Conservation (phyloP, 2,113 vertebrate species). For the Tetrao urogallus region DNA sequence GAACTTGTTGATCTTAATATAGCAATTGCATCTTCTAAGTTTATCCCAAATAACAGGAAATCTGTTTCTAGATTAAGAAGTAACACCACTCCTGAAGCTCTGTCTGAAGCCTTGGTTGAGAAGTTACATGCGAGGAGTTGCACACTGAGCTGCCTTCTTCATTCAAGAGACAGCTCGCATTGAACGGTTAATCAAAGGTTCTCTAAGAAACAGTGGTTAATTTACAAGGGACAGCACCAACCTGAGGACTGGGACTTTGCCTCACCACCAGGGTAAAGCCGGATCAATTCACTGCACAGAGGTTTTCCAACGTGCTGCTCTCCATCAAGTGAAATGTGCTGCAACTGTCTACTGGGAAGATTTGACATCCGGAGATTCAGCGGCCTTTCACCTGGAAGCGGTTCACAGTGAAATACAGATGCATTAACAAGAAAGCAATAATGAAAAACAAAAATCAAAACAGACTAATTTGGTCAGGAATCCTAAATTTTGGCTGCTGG, state of each 20-base stretch:
- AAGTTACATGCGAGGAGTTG: neutral
- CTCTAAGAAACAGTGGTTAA: neutral
- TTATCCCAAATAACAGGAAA: neutral
- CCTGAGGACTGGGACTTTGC: slow-evolving; percentile 83
- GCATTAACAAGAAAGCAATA: neutral
- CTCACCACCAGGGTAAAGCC: slow-evolving; percentile 84
- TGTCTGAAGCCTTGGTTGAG: neutral
- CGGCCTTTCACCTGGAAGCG: slow-evolving; percentile 86
- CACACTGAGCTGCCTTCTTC: neutral
- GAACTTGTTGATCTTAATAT: neutral
- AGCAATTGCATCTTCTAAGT: neutral
- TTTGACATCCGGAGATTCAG: slow-evolving; percentile 88
- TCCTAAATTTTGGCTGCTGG: neutral
- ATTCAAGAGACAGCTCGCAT: neutral
- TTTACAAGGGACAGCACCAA: slow-evolving; percentile 47
- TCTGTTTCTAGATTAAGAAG: neutral
- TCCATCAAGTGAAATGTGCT: slow-evolving; percentile 79
- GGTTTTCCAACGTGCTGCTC: slow-evolving; percentile 83
- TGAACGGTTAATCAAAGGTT: neutral
- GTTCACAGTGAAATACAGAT: neutral
- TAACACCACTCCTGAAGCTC: neutral
- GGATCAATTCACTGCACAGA: slow-evolving; percentile 87
- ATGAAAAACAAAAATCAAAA: neutral
- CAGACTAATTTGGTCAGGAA: neutral
- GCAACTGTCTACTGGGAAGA: slow-evolving; percentile 79